Percentiles rank a stretch among this genome's conserved stretches.
Conservation (phyloP, 2,888 invertebrate genomes). For the Acrobasis consociella region DNA sequence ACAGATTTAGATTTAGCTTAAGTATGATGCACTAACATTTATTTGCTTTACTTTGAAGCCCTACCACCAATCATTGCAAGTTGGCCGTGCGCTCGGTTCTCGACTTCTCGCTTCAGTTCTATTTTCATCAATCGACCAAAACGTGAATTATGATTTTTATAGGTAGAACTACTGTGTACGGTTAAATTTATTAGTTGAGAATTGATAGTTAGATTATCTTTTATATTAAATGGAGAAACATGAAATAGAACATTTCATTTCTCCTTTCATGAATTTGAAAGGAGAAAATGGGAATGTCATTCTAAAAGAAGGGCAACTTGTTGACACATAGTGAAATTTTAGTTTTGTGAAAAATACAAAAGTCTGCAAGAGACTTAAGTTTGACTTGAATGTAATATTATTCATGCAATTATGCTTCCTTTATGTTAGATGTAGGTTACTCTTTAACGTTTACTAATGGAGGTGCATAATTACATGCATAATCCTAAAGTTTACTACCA, state of each 20-base stretch:
- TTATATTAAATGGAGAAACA: no score
- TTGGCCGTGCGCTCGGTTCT: conserved; percentile 18
- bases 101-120: conserved; percentile 19
- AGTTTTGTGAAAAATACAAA: conserved; percentile 4
- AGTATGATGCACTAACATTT: conserved; percentile 30
- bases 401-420: conserved; percentile 1
- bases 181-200: neutral
- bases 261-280: no score
- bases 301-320: no score
- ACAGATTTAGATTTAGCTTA: conserved; percentile 43
- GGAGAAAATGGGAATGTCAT: no score
- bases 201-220: no score
- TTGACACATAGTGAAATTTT: neutral
- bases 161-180: neutral
- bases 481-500: no score
- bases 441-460: neutral
- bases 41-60: conserved; percentile 25
- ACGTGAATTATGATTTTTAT: neutral
- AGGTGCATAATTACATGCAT: neutral
- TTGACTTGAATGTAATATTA: neutral
- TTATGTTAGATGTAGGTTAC: neutral
- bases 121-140: conserved; percentile 18
- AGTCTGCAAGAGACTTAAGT: neutral
- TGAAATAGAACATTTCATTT: no score
- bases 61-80: conserved; percentile 19